phyloP scores from a whole-genome alignment of 2,888 invertebrate genomes.

The Incurvaria masculella region DNA sequence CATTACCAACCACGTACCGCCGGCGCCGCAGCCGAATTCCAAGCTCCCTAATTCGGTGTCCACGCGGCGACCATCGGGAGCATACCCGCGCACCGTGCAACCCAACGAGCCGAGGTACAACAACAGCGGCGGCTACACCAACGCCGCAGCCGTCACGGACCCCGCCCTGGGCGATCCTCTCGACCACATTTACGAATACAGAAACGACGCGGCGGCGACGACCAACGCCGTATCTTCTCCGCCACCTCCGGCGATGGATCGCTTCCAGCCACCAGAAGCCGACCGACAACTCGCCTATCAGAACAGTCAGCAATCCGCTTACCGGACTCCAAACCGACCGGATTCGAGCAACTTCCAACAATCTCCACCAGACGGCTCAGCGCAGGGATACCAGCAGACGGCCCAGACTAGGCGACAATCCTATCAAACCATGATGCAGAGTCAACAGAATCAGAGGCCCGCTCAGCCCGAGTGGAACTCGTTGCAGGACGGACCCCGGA shows the following conservation, averaged over 20 bases:
- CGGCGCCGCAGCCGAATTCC: conserved; percentile 44
- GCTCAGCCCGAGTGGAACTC: conserved; percentile 36
- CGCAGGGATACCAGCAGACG: conserved; percentile 38
- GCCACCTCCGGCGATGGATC: not conserved
- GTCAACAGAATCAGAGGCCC: conserved; percentile 32
- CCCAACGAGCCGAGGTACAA: conserved; percentile 35
- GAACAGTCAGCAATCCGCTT: conserved; percentile 20
- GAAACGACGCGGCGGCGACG: conserved; percentile 33
- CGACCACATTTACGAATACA: conserved; percentile 32
- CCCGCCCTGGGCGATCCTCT: conserved; percentile 32
- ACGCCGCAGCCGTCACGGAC: conserved; percentile 34
- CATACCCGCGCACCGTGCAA: conserved; percentile 33
- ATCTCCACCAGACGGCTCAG: not conserved
- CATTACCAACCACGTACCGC: conserved; percentile 57
- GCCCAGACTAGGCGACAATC: conserved; percentile 36
- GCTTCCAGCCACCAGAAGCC: not conserved
- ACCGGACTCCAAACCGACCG: conserved; percentile 29
- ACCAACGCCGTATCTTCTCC: not conserved
- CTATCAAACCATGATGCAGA: conserved; percentile 27
- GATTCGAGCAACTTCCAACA: conserved; percentile 30
- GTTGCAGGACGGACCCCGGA: conserved; percentile 29
- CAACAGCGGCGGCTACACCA: conserved; percentile 33
- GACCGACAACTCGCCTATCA: not conserved
- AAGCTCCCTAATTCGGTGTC: conserved; percentile 42
- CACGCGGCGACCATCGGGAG: conserved; percentile 36